A percentile compares a stretch with the other conserved stretches of the same genome.
Conservation (phyloP, 2,113 vertebrate genomes). For the Diglossa brunneiventris region DNA sequence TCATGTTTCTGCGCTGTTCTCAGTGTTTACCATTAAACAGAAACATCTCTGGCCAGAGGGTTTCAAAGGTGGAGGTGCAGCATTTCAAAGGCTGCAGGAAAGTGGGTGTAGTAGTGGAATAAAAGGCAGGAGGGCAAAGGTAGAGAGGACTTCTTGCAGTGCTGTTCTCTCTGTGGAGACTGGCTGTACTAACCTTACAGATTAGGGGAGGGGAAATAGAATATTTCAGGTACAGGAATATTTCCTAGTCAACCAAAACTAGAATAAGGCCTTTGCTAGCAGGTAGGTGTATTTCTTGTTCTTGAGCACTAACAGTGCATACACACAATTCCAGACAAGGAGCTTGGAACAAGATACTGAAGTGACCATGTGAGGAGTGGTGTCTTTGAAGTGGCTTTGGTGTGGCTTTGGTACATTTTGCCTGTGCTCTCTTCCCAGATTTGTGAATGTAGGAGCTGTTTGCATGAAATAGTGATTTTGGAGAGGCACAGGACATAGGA, state of each 20-base stretch:
- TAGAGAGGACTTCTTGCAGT: not conserved
- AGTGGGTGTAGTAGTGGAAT: not conserved
- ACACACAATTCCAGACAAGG: not conserved
- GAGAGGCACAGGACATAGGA: not conserved
- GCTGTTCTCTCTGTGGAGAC: not conserved
- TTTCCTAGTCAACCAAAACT: not conserved
- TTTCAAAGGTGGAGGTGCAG: not conserved
- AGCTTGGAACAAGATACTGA: not conserved
- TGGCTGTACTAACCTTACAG: not conserved
- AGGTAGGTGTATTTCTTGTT: not conserved
- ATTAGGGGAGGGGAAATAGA: not conserved
- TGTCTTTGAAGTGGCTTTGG: not conserved
- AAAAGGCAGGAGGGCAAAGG: not conserved
- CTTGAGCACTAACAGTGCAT: not conserved
- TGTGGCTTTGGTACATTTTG: not conserved
- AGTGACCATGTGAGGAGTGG: not conserved
- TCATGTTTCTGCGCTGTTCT: conserved; percentile 11
- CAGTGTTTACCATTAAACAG: conserved; percentile 3
- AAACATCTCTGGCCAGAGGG: not conserved
- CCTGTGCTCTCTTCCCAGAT: not conserved
- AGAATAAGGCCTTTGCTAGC: not conserved
- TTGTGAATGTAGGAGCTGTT: not conserved
- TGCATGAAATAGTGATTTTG: not conserved
- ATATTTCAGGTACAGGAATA: not conserved
- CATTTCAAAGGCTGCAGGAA: not conserved